Evolutionary conservation across 2,888 invertebrate genomes (phyloP).

Genomic region (Xanthia togata): DNA sequence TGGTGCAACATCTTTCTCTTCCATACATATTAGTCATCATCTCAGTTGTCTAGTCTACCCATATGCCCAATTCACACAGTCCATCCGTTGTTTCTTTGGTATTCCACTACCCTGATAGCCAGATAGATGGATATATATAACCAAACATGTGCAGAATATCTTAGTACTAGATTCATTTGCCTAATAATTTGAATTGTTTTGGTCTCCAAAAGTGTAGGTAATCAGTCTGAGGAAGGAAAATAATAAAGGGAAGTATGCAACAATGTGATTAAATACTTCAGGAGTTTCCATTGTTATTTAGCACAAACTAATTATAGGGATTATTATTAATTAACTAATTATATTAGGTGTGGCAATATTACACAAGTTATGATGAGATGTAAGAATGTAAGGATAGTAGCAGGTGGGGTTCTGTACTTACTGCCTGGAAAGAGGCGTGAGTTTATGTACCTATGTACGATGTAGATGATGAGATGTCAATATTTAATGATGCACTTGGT

Average conservation of each 20-base stretch:
- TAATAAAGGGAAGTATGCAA: conserved; percentile 24
- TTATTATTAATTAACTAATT: conserved; percentile 6
- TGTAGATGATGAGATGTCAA: not conserved
- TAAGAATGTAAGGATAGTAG: too few species aligned
- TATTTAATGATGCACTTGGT: not conserved
- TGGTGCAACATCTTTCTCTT: not conserved
- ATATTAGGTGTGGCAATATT: not conserved
- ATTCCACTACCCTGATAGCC: not conserved
- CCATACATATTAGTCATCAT: not conserved
- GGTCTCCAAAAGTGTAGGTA: conserved; percentile 19
- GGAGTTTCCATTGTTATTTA: conserved; percentile 25
- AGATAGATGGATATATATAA: not conserved
- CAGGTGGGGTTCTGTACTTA: too few species aligned
- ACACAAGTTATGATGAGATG: not conserved
- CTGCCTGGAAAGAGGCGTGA: too few species aligned
- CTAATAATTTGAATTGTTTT: not conserved
- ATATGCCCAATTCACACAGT: not conserved
- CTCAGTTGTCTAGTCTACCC: not conserved
- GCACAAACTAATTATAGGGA: not conserved
- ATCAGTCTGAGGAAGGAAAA: conserved; percentile 49
- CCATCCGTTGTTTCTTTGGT: not conserved
- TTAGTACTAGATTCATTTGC: not conserved
- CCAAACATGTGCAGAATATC: not conserved
- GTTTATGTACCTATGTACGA: too few species aligned
- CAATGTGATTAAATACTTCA: conserved; percentile 19